Conservation (phyloP, 2,888 invertebrate species). For the Agrochola lota region DNA sequence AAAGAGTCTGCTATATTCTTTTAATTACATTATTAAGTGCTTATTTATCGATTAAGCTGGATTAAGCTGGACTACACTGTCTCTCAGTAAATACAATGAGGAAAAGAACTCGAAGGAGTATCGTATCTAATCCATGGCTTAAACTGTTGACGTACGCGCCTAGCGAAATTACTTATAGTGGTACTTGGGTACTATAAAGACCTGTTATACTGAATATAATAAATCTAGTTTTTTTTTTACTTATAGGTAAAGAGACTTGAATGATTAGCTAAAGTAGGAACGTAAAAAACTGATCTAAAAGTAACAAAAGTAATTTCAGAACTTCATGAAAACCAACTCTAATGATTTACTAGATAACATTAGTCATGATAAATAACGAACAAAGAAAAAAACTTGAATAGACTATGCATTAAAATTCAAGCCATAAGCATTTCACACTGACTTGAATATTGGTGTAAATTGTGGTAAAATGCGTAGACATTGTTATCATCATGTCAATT, state of each 20-base stretch:
- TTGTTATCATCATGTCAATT: constrained; percentile 10
- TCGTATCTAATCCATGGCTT: constrained; percentile 62
- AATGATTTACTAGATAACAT: neutral
- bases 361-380: too few relatives aligned
- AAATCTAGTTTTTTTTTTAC: neutral
- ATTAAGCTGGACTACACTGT: constrained; percentile 61
- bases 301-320: neutral
- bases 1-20: constrained; percentile 24
- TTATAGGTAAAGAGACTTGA: neutral
- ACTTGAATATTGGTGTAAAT: neutral
- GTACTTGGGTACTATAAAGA: constrained; percentile 2
- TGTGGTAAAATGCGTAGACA: neutral
- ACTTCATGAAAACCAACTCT: neutral
- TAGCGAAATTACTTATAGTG: constrained; percentile 39
- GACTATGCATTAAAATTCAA: neutral
- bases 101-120: constrained; percentile 55
- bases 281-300: neutral
- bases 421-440: neutral
- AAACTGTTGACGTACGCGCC: constrained; percentile 58
- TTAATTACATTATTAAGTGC: constrained; percentile 59
- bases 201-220: neutral
- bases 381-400: neutral
- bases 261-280: too few relatives aligned
- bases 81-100: constrained; percentile 61
- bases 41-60: constrained; percentile 55